These are phyloP conservation scores for Diachasma alloeum DNA, from an alignment of 1,140 invertebrate species.

Conservation along the genomic window DNA sequence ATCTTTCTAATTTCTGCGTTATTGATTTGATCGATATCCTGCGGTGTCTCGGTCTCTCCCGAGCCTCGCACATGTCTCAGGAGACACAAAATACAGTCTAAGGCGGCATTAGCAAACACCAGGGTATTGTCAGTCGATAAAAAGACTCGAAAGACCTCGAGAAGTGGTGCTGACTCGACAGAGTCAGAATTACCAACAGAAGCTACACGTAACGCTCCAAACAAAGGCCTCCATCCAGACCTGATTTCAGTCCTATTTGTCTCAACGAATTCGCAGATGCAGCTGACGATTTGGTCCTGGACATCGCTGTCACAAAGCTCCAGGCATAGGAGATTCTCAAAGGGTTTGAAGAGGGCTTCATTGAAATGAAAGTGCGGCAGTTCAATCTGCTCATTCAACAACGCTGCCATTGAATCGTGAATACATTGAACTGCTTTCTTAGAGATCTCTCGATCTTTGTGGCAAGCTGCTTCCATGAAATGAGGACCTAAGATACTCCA, in stretches of 20 bases:
- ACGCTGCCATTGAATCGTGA: conserved; percentile 87
- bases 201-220: conserved; percentile 87
- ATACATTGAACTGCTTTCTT: conserved; percentile 94
- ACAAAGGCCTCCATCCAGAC: conserved; percentile 92
- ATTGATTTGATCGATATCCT: conserved; percentile 40
- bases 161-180: conserved; percentile 75
- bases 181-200: conserved; percentile 69
- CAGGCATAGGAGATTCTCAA: conserved; percentile 91
- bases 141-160: conserved; percentile 94
- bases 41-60: conserved; percentile 59
- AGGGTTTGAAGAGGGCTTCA: conserved; percentile 92
- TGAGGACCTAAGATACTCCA: conserved; percentile 92
- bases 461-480: conserved; percentile 93
- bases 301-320: conserved; percentile 92
- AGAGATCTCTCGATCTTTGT: conserved; percentile 86
- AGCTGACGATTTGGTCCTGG: conserved; percentile 91
- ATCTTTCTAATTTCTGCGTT: conserved; percentile 47
- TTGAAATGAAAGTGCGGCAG: conserved; percentile 94
- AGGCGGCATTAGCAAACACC: conserved; percentile 91
- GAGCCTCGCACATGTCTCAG: conserved; percentile 74
- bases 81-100: conserved; percentile 92
- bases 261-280: conserved; percentile 94
- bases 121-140: conserved; percentile 90
- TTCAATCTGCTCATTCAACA: conserved; percentile 89
- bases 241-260: conserved; percentile 90